Evolutionary conservation across 53 echinoderm and acorn worm species (phyloP), one percentile per base, ranked within the genome.

Genomic region (Holothuria scabra): DNA sequence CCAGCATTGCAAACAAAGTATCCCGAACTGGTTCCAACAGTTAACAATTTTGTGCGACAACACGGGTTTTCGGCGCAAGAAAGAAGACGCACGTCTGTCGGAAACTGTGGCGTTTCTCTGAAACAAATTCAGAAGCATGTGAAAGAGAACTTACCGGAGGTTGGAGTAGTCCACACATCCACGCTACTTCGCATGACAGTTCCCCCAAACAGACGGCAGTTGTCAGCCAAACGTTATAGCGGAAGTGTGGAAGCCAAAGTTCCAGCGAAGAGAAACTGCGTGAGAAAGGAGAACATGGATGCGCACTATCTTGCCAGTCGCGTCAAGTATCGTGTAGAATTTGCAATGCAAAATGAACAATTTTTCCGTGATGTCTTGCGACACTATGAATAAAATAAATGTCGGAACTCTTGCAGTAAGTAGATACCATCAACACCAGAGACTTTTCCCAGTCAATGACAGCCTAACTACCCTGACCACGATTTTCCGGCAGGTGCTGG

Each of bases 391-490:
- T 19, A 90, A 87, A 48, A 16, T 90, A 2, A 83, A 60, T 8
- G 62, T 90, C 12, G 90, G 90, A 8, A 67, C 76, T 0, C 57
- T 87, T 25, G 90, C 87, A 4, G 87, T 87, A 20, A 84, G 84
- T 33, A 18, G 84, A 16, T 87, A 86, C 25, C 87, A 87, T 31
- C 83, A 90, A 29, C 56, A 83, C 1, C 34, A 56, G 11, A 28
- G 80, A 11, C 19, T 91, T 14, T 80, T 79, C 60, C 57, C 66
- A 24, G 5, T 59, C 1, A 46, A 67, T 14, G 91, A 91, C 30
- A 14, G 37, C 12, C 87, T 6, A 58, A 83, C 16, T 87, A 90
- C 24, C 65, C 55, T 1, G 87, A 90, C 48, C 90, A 90, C 24
- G 87, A 90, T 20, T 90, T 90, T 67, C 90, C 87, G 3, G 16